Percentiles rank a stretch among this genome's conserved stretches.
Conservation (phyloP, 2,113 vertebrate species). For the Anguilla japonica region DNA sequence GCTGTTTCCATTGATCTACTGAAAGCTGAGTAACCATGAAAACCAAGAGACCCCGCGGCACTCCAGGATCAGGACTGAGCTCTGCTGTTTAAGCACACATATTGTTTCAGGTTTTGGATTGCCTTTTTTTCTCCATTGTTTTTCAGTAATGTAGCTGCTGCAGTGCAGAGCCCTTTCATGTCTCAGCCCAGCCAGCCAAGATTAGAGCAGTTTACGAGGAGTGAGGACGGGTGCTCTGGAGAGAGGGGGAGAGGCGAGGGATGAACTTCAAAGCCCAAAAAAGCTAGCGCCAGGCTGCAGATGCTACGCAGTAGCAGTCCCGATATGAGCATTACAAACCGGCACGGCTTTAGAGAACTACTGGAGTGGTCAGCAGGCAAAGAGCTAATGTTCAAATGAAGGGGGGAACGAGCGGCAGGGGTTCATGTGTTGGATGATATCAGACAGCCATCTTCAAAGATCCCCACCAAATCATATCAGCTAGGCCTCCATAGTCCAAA, state of each 20-base stretch:
- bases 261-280: background rate
- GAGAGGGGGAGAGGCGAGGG: background rate
- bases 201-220: background rate
- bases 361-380: background rate
- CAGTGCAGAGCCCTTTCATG: background rate
- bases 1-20: too few relatives aligned
- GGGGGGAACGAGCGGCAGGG: background rate
- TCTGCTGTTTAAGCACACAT: too few relatives aligned
- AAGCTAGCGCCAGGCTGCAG: background rate
- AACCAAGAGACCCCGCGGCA: too few relatives aligned
- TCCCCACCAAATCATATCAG: background rate
- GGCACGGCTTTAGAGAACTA: background rate
- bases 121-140: too few relatives aligned
- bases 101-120: too few relatives aligned
- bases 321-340: background rate
- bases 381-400: background rate
- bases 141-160: background rate
- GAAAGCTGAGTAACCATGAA: too few relatives aligned
- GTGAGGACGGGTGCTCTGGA: background rate
- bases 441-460: background rate
- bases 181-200: background rate
- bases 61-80: too few relatives aligned
- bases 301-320: background rate
- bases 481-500: background rate
- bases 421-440: background rate